Evolutionary conservation across 2,113 vertebrate genomes (phyloP).

Genomic region (Aplodontia rufa): DNA sequence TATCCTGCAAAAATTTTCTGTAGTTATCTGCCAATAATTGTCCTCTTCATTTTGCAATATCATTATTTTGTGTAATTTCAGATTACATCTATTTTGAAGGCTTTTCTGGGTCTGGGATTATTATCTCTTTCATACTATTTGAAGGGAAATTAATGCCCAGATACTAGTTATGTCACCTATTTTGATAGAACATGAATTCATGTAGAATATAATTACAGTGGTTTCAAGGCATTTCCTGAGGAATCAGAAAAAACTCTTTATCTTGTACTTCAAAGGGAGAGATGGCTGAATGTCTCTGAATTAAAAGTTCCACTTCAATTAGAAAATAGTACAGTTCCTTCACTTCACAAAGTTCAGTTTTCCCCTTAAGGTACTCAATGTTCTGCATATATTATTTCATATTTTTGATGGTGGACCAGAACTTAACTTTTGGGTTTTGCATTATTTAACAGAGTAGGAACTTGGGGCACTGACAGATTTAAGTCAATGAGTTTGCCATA

Average conservation of each 20-base stretch:
- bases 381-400: slow-evolving; percentile 32
- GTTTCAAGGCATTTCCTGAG: slow-evolving; percentile 49
- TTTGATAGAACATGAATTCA: slow-evolving; percentile 54
- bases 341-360: slow-evolving; percentile 20
- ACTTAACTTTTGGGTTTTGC: not conserved
- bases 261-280: slow-evolving; percentile 42
- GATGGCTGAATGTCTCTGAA: not conserved
- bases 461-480: not conserved
- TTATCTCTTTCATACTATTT: slow-evolving; percentile 9
- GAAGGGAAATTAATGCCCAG: slow-evolving; percentile 57
- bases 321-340: slow-evolving; percentile 41
- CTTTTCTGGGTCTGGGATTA: not conserved
- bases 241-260: slow-evolving; percentile 46
- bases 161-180: not conserved
- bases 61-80: slow-evolving; percentile 4
- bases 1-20: slow-evolving; percentile 27
- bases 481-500: not conserved
- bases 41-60: not conserved
- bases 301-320: slow-evolving; percentile 35
- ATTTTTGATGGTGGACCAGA: not conserved
- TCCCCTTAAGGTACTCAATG: not conserved
- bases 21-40: not conserved
- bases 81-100: slow-evolving; percentile 2
- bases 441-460: slow-evolving; percentile 10
- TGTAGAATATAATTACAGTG: slow-evolving; percentile 40